Evolutionary conservation across 1,140 invertebrate genomes (phyloP).

Genomic region (Oreohelix idahoensis): DNA sequence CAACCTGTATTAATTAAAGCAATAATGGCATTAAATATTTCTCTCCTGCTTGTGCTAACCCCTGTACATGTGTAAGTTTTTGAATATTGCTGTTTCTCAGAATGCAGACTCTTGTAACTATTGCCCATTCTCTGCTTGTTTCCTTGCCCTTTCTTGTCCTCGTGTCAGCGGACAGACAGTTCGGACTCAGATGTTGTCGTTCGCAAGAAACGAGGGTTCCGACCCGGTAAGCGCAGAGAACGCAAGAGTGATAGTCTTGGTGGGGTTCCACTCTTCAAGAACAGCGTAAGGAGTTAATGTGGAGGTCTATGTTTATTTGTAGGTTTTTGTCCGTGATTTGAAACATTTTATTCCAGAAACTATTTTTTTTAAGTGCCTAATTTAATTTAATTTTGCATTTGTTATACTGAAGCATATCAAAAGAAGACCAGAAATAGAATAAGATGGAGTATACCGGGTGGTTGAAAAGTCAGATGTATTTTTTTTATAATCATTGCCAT

Average conservation of each 20-base stretch:
- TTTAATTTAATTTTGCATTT: too few relatives aligned
- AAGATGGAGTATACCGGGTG: too few relatives aligned
- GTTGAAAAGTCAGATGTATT: too few relatives aligned
- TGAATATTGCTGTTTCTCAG: neutral
- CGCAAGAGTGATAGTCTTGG: constrained; percentile 19
- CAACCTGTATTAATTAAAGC: too few relatives aligned
- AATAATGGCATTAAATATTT: too few relatives aligned
- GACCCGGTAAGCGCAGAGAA: neutral
- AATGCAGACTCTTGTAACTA: neutral
- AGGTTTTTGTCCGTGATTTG: too few relatives aligned
- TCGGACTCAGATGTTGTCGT: constrained; percentile 22
- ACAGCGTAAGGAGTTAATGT: neutral
- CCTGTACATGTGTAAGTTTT: neutral
- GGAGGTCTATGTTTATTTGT: too few relatives aligned
- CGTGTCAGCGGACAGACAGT: constrained; percentile 6
- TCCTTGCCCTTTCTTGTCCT: neutral
- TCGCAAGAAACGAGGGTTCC: constrained; percentile 25
- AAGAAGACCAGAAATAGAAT: too few relatives aligned
- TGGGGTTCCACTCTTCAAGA: neutral
- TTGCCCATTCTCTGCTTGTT: neutral
- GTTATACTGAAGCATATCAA: too few relatives aligned
- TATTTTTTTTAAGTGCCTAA: too few relatives aligned
- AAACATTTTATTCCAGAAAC: too few relatives aligned
- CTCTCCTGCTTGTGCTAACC: neutral
- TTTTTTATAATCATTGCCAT: too few relatives aligned